Evolutionary conservation across 2,113 vertebrate genomes (phyloP), one percentile per base, ranked within the genome.

Genomic region (Gymnogyps californianus): DNA sequence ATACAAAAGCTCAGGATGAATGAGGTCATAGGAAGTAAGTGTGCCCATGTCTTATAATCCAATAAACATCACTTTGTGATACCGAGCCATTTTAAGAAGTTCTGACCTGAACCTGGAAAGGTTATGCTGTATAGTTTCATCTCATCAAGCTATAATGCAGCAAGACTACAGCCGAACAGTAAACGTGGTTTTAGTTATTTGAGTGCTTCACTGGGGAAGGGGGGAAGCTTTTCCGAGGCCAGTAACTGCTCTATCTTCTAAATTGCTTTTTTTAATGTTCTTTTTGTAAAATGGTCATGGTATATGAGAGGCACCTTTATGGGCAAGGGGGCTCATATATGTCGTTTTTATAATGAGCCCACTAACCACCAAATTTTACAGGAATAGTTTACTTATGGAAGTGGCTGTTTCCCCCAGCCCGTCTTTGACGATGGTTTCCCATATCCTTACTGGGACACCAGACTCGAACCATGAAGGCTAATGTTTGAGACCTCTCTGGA

Each of bases 11-110:
- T 96, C 51, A 75, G 92, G 58, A 76, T 96, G 93, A 79, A 93
- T 98, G 98, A 98, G 90, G 80, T 98, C 95, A 98, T 97, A 67
- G 58, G 70, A 89, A 74, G 7, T 62, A 71, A 97, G 86, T 85
- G 66, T 97, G 90, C 95, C 94, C 71, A 1, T 74, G 75, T 90
- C 90, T 96, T 89, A 78, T 97, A 97, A 97, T 93, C 76, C 95
- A 95, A 95, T 97, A 96, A 98, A 92, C 92, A 79, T 97, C 58
- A 46, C 40, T 97, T 87, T 67, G 54, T 82, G 93, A 87, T 97
- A 76, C 74, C 42, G 83, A 97, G 79, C 71, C 49, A 46, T 97
- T 98, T 97, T 65, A 94, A 96, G 96, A 89, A 97, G 92, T 71
- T 94, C 66, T 96, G 96, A 95, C 96, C 96, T 52, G 20, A 97